Conservation (phyloP, 2,888 invertebrate species). For the Cryptus viduatorius region DNA sequence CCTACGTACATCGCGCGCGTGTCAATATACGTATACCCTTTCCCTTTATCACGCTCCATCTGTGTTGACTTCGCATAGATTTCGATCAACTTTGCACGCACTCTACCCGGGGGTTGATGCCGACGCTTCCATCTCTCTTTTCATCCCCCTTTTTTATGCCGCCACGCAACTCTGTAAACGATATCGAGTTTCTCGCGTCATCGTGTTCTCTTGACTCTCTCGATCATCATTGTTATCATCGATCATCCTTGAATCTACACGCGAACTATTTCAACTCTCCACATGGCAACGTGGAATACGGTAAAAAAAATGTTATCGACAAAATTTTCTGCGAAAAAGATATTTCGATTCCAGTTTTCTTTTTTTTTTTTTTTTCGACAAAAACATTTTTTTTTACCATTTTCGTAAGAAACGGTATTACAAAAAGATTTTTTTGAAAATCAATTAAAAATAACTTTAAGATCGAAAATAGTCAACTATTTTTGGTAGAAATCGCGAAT, state of each 20-base stretch:
- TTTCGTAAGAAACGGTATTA: too few species aligned
- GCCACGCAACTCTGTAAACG: conserved; percentile 29
- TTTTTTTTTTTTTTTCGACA: too few species aligned
- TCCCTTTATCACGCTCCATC: conserved; percentile 16
- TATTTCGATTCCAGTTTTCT: too few species aligned
- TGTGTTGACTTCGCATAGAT: conserved; percentile 55
- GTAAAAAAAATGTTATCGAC: too few species aligned
- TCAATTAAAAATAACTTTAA: too few species aligned
- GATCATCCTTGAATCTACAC: conserved; percentile 37
- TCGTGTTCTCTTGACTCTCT: conserved; percentile 30
- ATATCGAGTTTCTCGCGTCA: conserved; percentile 61
- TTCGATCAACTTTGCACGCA: conserved; percentile 47
- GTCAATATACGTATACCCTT: conserved; percentile 13
- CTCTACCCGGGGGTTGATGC: conserved; percentile 16
- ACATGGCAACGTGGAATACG: background rate
- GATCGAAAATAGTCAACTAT: too few species aligned
- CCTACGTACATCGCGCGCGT: conserved; percentile 20
- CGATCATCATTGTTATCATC: conserved; percentile 34
- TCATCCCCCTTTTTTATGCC: background rate
- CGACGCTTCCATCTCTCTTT: conserved; percentile 12
- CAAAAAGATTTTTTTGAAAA: too few species aligned
- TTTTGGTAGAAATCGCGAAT: too few species aligned
- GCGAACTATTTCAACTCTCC: background rate
- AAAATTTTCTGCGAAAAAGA: too few species aligned
- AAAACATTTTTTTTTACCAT: too few species aligned